These are phyloP conservation scores for Chloroceryle aenea DNA, from an alignment of 2,113 vertebrate genomes.

Conservation along the genomic window DNA sequence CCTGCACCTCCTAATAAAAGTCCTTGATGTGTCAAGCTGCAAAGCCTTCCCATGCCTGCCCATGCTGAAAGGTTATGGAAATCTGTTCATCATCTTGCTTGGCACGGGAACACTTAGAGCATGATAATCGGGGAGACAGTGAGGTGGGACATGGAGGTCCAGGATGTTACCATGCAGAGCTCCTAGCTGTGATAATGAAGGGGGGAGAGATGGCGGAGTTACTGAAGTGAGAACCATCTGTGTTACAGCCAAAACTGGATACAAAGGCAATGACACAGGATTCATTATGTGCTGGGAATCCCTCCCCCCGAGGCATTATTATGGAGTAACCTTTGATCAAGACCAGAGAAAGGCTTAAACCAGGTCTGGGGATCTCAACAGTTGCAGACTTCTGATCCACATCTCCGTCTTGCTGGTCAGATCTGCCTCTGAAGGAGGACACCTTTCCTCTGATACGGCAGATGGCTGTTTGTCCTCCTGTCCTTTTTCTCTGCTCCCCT, in stretches of 20 bases:
- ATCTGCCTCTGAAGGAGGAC: not conserved
- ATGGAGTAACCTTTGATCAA: constrained; percentile 64
- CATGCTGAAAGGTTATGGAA: constrained; percentile 24
- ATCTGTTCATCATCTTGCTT: not conserved
- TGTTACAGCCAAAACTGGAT: constrained; percentile 52
- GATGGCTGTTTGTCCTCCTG: not conserved
- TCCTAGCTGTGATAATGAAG: constrained; percentile 30
- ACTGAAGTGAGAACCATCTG: constrained; percentile 67
- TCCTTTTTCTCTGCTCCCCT: not conserved
- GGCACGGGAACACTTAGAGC: constrained; percentile 4
- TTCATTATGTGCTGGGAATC: constrained; percentile 54
- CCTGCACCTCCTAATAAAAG: not conserved
- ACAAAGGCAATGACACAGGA: constrained; percentile 62
- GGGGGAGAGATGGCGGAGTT: constrained; percentile 48
- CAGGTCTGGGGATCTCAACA: constrained; percentile 22
- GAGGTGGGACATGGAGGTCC: constrained; percentile 14
- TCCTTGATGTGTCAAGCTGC: not conserved
- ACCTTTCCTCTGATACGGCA: not conserved
- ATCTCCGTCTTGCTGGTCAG: not conserved
- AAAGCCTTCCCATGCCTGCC: not conserved
- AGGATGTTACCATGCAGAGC: constrained; percentile 1
- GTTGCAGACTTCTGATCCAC: constrained; percentile 42
- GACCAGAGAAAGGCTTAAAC: constrained; percentile 62
- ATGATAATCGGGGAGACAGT: constrained; percentile 31
- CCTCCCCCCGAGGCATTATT: constrained; percentile 55